Conservation (phyloP, 2,888 invertebrate genomes). For the Hydroisotoma schaefferi region DNA sequence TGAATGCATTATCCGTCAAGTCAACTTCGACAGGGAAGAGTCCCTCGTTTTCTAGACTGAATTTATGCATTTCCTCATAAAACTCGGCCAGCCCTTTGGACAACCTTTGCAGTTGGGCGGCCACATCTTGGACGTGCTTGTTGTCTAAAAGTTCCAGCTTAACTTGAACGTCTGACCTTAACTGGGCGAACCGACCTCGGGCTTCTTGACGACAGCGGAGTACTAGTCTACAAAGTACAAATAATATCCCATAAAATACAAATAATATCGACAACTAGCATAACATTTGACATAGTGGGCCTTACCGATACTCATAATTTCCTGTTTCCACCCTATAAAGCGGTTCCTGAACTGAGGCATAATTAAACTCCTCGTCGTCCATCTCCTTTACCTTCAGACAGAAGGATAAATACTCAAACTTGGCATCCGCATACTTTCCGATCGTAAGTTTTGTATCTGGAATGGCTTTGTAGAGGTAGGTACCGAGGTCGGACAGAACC, state of each 20-base stretch:
- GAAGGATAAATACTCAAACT: conserved; percentile 98
- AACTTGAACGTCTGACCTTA: conserved; percentile 86
- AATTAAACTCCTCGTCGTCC: conserved; percentile 98
- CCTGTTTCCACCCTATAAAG: conserved; percentile 97
- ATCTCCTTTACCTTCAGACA: conserved; percentile 99
- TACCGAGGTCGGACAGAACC: conserved; percentile 91
- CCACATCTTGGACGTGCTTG: conserved; percentile 96
- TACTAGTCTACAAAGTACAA: conserved; percentile 64
- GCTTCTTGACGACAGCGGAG: conserved; percentile 95
- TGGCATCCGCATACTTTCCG: conserved; percentile 95
- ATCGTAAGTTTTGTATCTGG: conserved; percentile 97
- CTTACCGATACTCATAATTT: conserved; percentile 92
- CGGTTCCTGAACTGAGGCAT: conserved; percentile 87
- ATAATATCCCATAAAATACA: neutral
- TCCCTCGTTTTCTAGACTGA: conserved; percentile 66
- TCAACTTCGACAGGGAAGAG: conserved; percentile 96
- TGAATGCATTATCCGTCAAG: conserved; percentile 84
- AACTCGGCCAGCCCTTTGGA: conserved; percentile 76
- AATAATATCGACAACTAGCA: too few species aligned
- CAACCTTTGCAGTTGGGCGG: conserved; percentile 75
- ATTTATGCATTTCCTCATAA: conserved; percentile 70
- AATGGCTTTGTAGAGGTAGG: conserved; percentile 94
- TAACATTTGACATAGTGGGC: too few species aligned
- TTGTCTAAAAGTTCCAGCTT: conserved; percentile 96
- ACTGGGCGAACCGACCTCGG: conserved; percentile 73